Base-by-base conservation (phyloP, 2,797 vertebrate genomes). In the Oreochromis mossambicus region DNA sequence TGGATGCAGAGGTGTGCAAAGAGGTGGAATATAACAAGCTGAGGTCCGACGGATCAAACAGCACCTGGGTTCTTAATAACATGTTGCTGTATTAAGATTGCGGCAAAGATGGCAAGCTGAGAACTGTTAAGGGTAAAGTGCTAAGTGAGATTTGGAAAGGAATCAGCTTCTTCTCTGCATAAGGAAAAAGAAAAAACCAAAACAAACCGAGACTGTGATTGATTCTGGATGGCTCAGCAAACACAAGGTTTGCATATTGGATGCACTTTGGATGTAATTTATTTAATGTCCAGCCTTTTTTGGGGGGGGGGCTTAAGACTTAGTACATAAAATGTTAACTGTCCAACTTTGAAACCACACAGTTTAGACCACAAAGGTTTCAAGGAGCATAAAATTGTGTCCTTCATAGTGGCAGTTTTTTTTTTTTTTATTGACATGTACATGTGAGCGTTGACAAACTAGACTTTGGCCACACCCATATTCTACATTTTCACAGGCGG, bases 391-490 rank as follows among this genome's bases (percentile, higher is more conserved):
- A 4, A 51, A 54, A 77, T 58, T 26, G 12, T 63, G 34, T 77
- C 50, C 9, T 80, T 81, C 19, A 73, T 48, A 52, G 21, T 68
- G 61, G 32, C 5, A 29, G 56, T 82, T 8, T 68, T 1, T 24
- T 21, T 68, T 29, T 2, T 19, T 21, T 6, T 32, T 6, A 17
- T 84, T 86, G 34, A 81, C 82, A 78, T 13, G 8, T 83, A 78
- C 61, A 91, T 76, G 52, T 77, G 54, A 77, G 84, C 51, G 14
- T 88, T 51, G 34, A 86, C 79, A 85, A 86, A 70, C 82, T 61
- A 86, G 84, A 91, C 85, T 88, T 88, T 89, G 92, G 89, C 91
- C 93, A 94, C 93, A 86, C 95, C 94, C 93, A 85, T 83, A 80
- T 78, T 89, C 84, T 86, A 88, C 88, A 92, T 92, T 88, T 91